Evolutionary conservation across 2,797 vertebrate species (phyloP).

Genomic region (Rhincodon typus): DNA sequence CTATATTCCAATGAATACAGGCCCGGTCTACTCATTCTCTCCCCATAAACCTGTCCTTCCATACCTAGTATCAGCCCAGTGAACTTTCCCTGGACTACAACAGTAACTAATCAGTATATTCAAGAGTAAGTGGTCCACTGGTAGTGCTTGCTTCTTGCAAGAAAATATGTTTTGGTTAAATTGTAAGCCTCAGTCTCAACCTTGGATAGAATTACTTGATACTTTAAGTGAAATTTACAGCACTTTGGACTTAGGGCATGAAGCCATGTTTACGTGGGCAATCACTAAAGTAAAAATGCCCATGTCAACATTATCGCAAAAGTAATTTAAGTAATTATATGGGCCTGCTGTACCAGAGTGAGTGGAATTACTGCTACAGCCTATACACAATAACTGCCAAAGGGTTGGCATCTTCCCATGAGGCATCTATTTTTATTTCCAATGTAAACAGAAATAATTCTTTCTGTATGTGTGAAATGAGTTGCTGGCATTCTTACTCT

Average conservation of each 20-base stretch:
- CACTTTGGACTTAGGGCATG: constrained; percentile 2
- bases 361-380: neutral
- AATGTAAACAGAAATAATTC: constrained; percentile 35
- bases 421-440: constrained; percentile 31
- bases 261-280: neutral
- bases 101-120: neutral
- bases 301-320: constrained; percentile 26
- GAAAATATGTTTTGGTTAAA: neutral
- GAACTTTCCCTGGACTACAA: neutral
- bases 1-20: no score
- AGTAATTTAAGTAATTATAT: constrained; percentile 33
- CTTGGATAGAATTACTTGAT: neutral
- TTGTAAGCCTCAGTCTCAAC: neutral
- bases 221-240: neutral
- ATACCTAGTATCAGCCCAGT: no score
- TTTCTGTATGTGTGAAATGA: constrained; percentile 22
- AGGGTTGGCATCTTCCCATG: constrained; percentile 19
- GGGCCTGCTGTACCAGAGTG: neutral
- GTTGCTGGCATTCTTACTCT: constrained; percentile 13
- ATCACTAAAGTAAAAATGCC: constrained; percentile 10
- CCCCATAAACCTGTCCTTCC: no score
- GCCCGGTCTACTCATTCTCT: no score
- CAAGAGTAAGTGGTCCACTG: neutral
- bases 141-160: neutral
- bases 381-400: neutral